Percentiles rank a stretch among this genome's conserved stretches.
Conservation (phyloP, 2,888 invertebrate genomes). For the Agriotes lineatus region DNA sequence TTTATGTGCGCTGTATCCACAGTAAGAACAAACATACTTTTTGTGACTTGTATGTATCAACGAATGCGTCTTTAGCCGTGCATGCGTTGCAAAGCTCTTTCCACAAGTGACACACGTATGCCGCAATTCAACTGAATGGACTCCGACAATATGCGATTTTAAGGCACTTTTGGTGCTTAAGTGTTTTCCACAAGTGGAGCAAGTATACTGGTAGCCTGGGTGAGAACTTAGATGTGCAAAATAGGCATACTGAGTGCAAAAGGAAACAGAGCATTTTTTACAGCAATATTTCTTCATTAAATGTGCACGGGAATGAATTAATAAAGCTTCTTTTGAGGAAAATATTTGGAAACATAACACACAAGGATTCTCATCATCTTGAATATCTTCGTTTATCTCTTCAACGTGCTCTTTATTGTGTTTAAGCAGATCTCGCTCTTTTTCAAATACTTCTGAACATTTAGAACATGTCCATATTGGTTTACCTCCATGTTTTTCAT, state of each 20-base stretch:
- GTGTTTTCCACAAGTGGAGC: conserved; percentile 53
- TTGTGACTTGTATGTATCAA: conserved; percentile 50
- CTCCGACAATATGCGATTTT: conserved; percentile 50
- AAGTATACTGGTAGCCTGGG: conserved; percentile 46
- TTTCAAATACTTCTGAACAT: conserved; percentile 46
- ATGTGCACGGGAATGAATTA: conserved; percentile 49
- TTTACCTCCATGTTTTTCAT: conserved; percentile 28
- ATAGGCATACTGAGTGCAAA: conserved; percentile 46
- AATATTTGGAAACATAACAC: conserved; percentile 54
- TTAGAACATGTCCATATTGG: conserved; percentile 39
- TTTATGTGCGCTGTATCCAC: conserved; percentile 50
- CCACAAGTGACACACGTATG: conserved; percentile 51
- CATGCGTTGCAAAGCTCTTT: conserved; percentile 51
- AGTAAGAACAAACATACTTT: conserved; percentile 50
- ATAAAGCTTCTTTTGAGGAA: conserved; percentile 45
- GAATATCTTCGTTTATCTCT: conserved; percentile 44
- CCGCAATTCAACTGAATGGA: conserved; percentile 49
- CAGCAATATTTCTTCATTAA: conserved; percentile 48
- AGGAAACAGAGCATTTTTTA: conserved; percentile 46
- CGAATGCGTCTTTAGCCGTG: conserved; percentile 49
- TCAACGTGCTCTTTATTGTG: conserved; percentile 33
- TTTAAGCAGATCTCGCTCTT: conserved; percentile 40
- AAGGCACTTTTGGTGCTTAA: conserved; percentile 51
- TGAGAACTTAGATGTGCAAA: conserved; percentile 48
- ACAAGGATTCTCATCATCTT: conserved; percentile 49